Evolutionary conservation across 2,797 vertebrate species (phyloP).

Genomic region (Champsocephalus esox): DNA sequence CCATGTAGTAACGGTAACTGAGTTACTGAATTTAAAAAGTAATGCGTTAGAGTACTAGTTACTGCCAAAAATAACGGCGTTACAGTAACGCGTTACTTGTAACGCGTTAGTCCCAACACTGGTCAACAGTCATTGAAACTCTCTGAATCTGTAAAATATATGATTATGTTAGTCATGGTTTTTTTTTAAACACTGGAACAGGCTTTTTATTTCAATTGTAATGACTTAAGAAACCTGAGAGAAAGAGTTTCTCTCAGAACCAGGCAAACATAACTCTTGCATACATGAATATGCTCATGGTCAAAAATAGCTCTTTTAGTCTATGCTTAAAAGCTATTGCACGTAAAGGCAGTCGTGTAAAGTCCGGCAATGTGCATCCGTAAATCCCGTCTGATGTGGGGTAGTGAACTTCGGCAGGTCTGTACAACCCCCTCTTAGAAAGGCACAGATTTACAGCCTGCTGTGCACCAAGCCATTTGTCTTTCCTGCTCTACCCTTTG

Average conservation of each 20-base stretch:
- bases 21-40: too few relatives aligned
- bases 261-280: not conserved
- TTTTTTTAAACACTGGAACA: not conserved
- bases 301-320: constrained; percentile 2
- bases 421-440: constrained; percentile 43
- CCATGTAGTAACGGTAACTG: too few relatives aligned
- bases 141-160: not conserved
- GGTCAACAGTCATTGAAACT: not conserved
- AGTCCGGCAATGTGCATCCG: constrained; percentile 22
- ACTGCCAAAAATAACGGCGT: too few relatives aligned
- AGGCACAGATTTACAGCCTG: constrained; percentile 61
- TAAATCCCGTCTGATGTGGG: constrained; percentile 62
- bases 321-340: not conserved
- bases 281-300: not conserved
- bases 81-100: too few relatives aligned
- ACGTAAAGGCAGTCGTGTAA: constrained; percentile 54
- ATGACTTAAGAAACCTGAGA: not conserved
- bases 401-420: constrained; percentile 62
- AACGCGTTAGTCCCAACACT: too few relatives aligned
- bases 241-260: not conserved
- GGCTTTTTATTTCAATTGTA: not conserved
- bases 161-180: not conserved
- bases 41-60: too few relatives aligned
- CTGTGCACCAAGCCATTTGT: constrained; percentile 36
- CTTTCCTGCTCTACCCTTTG: not conserved